Conservation (phyloP, 2,888 invertebrate species). For the Perdita meconis region DNA sequence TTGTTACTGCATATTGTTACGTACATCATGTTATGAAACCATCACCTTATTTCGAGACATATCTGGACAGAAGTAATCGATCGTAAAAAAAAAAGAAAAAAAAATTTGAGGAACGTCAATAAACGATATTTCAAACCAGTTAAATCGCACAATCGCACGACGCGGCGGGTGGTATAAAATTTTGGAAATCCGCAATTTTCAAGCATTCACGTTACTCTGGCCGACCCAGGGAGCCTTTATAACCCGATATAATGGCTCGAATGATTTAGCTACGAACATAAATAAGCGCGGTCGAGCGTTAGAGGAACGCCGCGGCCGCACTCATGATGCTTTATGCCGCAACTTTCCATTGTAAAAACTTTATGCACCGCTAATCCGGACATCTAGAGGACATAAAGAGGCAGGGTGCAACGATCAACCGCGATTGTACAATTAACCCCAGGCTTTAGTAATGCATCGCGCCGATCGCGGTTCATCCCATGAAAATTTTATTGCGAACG, state of each 20-base stretch:
- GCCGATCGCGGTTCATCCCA: background rate
- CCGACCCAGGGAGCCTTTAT: constrained; percentile 25
- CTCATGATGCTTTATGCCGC: constrained; percentile 59
- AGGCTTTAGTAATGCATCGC: background rate
- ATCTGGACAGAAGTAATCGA: no score
- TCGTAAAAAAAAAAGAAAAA: background rate
- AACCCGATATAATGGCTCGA: constrained; percentile 51
- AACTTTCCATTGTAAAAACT: constrained; percentile 70
- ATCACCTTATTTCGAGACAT: no score
- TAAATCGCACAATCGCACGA: background rate
- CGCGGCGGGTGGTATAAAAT: constrained; percentile 33
- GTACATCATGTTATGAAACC: no score
- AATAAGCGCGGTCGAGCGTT: constrained; percentile 65
- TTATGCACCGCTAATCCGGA: constrained; percentile 45
- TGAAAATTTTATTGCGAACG: background rate
- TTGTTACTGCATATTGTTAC: no score
- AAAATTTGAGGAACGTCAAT: background rate
- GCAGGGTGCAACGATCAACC: constrained; percentile 19
- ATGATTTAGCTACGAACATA: constrained; percentile 66
- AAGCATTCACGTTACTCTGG: constrained; percentile 8
- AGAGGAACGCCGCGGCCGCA: constrained; percentile 45
- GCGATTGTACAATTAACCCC: constrained; percentile 26
- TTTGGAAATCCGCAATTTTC: constrained; percentile 40
- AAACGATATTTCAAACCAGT: background rate
- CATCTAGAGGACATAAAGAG: constrained; percentile 16